Conservation (phyloP, 2,113 vertebrate species). For the Henicopernis longicauda region DNA sequence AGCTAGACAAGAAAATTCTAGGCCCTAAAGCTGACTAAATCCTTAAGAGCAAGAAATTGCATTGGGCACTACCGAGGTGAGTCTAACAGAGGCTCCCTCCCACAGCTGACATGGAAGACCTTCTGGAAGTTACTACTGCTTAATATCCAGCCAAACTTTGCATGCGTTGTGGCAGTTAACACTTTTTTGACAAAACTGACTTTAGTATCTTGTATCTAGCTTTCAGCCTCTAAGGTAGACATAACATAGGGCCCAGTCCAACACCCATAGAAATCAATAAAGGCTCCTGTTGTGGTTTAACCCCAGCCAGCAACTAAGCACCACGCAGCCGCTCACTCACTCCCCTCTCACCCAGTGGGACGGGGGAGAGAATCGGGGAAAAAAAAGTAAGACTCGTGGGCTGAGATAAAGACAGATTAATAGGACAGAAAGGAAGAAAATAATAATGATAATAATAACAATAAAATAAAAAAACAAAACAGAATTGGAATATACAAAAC, state of each 20-base stretch:
- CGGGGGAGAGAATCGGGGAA: too few species aligned
- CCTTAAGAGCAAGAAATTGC: neutral
- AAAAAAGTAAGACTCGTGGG: too few species aligned
- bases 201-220: neutral
- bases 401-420: too few species aligned
- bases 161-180: neutral
- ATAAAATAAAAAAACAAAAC: too few species aligned
- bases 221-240: neutral
- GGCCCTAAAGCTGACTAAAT: neutral
- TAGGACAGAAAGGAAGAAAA: too few species aligned
- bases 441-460: too few species aligned
- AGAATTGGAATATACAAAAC: too few species aligned
- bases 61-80: fast-evolving
- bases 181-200: neutral
- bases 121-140: neutral
- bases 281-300: neutral
- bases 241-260: neutral
- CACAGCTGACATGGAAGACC: neutral
- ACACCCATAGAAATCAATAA: neutral
- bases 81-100: neutral
- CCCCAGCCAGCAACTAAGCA: too few species aligned
- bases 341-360: too few species aligned
- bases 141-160: neutral
- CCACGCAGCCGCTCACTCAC: too few species aligned
- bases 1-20: neutral